Conservation (phyloP, 2,888 invertebrate genomes). For the Dryadula phaetusa region DNA sequence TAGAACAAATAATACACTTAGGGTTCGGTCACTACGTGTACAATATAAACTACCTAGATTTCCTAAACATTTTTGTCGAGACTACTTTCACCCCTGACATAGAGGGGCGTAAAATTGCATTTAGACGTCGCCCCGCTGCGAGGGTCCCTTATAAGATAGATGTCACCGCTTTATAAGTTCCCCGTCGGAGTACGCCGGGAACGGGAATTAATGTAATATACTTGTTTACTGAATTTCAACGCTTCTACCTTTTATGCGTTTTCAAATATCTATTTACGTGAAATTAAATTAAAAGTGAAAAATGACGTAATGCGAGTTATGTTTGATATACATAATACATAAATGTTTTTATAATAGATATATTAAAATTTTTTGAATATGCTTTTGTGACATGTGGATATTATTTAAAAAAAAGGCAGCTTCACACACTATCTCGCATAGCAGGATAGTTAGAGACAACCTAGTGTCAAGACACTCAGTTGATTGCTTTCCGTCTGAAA, state of each 20-base stretch:
- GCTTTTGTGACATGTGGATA: too few species aligned
- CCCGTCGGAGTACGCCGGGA: background rate
- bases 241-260: background rate
- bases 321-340: too few species aligned
- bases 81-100: slow-evolving; percentile 1
- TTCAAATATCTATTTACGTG: background rate
- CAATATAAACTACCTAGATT: too few species aligned
- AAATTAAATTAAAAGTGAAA: background rate
- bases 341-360: too few species aligned
- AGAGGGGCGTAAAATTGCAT: slow-evolving; percentile 27
- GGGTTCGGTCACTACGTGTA: background rate
- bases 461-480: too few species aligned
- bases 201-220: slow-evolving; percentile 23
- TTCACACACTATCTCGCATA: too few species aligned
- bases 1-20: background rate
- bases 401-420: too few species aligned
- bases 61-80: background rate
- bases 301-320: background rate
- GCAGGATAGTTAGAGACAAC: too few species aligned
- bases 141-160: slow-evolving; percentile 23
- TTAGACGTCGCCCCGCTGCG: slow-evolving; percentile 28
- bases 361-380: too few species aligned
- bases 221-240: slow-evolving; percentile 16
- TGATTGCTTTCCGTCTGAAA: too few species aligned
- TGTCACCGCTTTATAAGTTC: slow-evolving; percentile 27